These are phyloP conservation scores for Ostrea denselamellosa DNA, from an alignment of 1,140 invertebrate species.

Conservation along the genomic window DNA sequence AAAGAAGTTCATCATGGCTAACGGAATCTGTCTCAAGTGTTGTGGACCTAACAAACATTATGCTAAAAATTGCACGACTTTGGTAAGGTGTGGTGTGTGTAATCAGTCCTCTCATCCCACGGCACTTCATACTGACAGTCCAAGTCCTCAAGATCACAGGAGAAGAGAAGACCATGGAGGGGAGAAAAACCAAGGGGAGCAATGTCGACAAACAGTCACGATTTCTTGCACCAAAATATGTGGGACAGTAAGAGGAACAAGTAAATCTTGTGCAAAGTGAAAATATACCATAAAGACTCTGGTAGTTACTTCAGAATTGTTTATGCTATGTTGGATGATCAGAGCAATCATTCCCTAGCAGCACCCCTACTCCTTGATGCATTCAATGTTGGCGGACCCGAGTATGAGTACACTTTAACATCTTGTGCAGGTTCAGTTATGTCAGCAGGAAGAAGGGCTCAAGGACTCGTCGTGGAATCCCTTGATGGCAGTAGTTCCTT, in stretches of 20 bases:
- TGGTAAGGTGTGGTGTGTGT: not conserved
- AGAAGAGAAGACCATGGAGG: not conserved
- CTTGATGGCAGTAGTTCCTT: slow-evolving; percentile 10
- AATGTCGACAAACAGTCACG: too few relatives aligned
- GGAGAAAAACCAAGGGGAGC: not conserved
- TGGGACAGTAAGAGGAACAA: not conserved
- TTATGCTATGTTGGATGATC: slow-evolving; percentile 49
- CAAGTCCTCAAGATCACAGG: not conserved
- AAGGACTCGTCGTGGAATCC: slow-evolving; percentile 32
- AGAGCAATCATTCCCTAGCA: slow-evolving; percentile 40
- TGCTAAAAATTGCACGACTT: slow-evolving; percentile 20
- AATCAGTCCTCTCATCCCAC: slow-evolving; percentile 1
- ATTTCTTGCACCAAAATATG: slow-evolving; percentile 14
- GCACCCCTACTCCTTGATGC: not conserved
- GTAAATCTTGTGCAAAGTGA: slow-evolving; percentile 38
- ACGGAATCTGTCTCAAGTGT: not conserved
- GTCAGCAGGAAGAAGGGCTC: slow-evolving; percentile 22
- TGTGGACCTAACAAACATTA: slow-evolving; percentile 24
- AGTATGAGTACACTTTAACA: not conserved
- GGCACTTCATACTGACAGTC: not conserved
- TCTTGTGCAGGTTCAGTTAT: not conserved
- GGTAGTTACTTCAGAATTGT: not conserved
- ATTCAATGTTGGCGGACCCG: not conserved
- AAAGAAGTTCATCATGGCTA: not conserved
- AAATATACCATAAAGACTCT: not conserved